phyloP scores from a whole-genome alignment of 2,113 vertebrate genomes.

The Smithornis capensis region DNA sequence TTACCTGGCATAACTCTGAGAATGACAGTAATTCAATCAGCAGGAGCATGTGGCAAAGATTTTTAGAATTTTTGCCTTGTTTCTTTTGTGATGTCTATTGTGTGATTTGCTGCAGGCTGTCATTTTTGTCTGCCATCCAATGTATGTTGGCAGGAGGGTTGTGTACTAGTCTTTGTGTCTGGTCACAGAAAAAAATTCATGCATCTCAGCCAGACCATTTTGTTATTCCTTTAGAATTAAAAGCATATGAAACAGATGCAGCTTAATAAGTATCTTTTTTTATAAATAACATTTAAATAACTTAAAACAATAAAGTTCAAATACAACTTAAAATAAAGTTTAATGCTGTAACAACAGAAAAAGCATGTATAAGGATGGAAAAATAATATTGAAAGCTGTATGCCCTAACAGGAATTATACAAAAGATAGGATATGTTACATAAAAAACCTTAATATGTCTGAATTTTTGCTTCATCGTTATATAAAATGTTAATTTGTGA shows the following conservation, averaged over 20 bases:
- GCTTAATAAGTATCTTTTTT: constrained; percentile 76
- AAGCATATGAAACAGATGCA: constrained; percentile 83
- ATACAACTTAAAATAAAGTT: constrained; percentile 81
- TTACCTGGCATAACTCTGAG: constrained; percentile 47
- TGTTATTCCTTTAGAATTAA: constrained; percentile 80
- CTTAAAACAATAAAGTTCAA: constrained; percentile 84
- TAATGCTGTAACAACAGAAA: constrained; percentile 80
- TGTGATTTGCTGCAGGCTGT: constrained; percentile 73
- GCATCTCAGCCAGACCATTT: constrained; percentile 65
- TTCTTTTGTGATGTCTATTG: constrained; percentile 56
- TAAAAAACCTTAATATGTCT: constrained; percentile 73
- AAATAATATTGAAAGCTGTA: constrained; percentile 74
- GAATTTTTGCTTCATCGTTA: constrained; percentile 74
- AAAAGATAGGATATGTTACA: constrained; percentile 79
- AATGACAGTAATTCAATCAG: constrained; percentile 23
- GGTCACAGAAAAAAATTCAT: constrained; percentile 42
- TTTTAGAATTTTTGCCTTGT: constrained; percentile 64
- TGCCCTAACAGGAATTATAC: constrained; percentile 77
- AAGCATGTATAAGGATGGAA: constrained; percentile 75
- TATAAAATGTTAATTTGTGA: constrained; percentile 77
- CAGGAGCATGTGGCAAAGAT: constrained; percentile 36
- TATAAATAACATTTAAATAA: constrained; percentile 92
- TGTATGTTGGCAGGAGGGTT: constrained; percentile 70
- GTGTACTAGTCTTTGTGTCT: constrained; percentile 69
- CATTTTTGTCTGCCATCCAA: constrained; percentile 79